Base-by-base conservation (phyloP, 2,888 invertebrate genomes). In the Amitus sp. region DNA sequence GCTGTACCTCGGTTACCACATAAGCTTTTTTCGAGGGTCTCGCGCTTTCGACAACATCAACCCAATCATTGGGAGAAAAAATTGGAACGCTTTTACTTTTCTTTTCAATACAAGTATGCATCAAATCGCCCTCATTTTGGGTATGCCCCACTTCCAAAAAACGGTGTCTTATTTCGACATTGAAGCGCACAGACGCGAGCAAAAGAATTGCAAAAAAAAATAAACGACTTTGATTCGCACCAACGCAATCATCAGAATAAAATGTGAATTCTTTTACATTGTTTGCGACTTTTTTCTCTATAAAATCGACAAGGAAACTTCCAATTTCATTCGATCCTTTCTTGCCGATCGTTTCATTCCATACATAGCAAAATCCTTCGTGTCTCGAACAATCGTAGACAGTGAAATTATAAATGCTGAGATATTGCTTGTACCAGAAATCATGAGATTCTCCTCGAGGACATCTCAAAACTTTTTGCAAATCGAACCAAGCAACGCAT, bases 221-320 rank as follows among this genome's bases (percentile, higher is more conserved):
- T 39, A 66, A 66, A 7, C 69, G 57, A 49, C 73, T 75, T 27
- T 67, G 42, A 60, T 73, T 74, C 65, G 73, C 72, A 3, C 74
- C 71, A 6, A 59, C 42, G 30, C 67, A 71, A 47, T 71, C 73
- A 49, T 73, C 73, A n/a, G 72, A 74, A 62, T 66, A 75, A 50
- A 75, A 74, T 27, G 60, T 42, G 50, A 70, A 72, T 28, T 70
- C 64, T 27, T 59, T 66, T 17, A 62, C 62, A 7, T 57, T 59
- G 49, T 65, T 30, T 17, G 42, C 43, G 40, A 48, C 53, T 42
- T 54, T 50, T 15, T 19, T 39, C 12, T n/a, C 20, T 7, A 62
- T 62, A 12, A 55, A 65, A 15, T 62, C n/a, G 7, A 65, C 20
- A 12, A 58, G n/a, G 12, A 53, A 71, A 49, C 67, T 73, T 12